These are phyloP conservation scores for Electrophaes corylata DNA, from an alignment of 2,888 invertebrate species.

Conservation along the genomic window DNA sequence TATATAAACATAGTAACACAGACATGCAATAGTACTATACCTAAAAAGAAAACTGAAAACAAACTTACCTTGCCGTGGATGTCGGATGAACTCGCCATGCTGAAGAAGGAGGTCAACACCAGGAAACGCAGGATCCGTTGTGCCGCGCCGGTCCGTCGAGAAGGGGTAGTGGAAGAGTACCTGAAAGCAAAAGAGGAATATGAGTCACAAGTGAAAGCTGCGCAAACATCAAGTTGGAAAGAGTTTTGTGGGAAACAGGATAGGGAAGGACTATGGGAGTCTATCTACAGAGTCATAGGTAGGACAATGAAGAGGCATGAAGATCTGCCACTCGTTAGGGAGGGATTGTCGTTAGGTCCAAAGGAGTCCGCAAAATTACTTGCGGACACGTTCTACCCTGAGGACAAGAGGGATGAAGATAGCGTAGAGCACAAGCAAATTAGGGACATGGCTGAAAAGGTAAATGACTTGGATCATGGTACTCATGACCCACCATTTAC, in stretches of 20 bases:
- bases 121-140: background rate
- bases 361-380: conserved; percentile 6
- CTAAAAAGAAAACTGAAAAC: too few relatives aligned
- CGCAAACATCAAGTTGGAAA: too few relatives aligned
- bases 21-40: too few relatives aligned
- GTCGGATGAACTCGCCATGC: too few relatives aligned
- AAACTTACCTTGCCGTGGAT: too few relatives aligned
- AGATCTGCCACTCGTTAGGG: background rate
- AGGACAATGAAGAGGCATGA: conserved; percentile 9
- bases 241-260: conserved; percentile 21
- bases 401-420: conserved; percentile 7
- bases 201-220: too few relatives aligned
- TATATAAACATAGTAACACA: too few relatives aligned
- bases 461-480: too few relatives aligned
- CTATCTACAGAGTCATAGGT: background rate
- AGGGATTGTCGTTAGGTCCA: background rate
- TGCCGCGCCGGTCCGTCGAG: background rate
- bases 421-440: conserved; percentile 9
- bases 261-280: conserved; percentile 14
- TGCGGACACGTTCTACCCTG: conserved; percentile 23
- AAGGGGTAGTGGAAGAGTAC: background rate
- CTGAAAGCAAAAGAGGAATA: too few relatives aligned
- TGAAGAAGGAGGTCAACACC: background rate
- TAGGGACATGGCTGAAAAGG: background rate
- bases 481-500: too few relatives aligned